phyloP scores from a whole-genome alignment of 2,888 invertebrate species.

The Microplitis deprimator region DNA sequence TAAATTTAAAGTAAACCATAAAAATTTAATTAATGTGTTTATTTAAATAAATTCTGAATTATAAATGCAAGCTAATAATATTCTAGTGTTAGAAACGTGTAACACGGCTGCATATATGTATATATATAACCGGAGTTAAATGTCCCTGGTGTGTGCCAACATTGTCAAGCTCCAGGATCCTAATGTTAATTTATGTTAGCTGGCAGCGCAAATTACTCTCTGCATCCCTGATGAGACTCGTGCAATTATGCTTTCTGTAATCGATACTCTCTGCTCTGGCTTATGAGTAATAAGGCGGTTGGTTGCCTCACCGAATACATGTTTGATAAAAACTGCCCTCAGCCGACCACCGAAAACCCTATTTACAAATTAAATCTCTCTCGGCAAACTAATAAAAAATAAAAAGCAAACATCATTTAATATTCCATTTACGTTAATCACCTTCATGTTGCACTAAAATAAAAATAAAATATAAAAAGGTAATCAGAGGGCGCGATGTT shows the following conservation, averaged over 20 bases:
- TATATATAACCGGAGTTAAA: conserved; percentile 10
- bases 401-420: too few species aligned
- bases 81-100: neutral
- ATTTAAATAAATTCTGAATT: neutral
- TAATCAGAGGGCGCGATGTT: too few species aligned
- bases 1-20: too few species aligned
- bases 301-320: neutral
- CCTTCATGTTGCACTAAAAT: too few species aligned
- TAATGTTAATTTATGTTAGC: conserved; percentile 31
- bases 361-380: too few species aligned
- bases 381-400: too few species aligned
- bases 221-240: conserved; percentile 16
- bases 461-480: too few species aligned
- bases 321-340: neutral
- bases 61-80: neutral
- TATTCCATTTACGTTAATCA: too few species aligned
- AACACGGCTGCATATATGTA: neutral
- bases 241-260: conserved; percentile 30
- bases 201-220: conserved; percentile 28
- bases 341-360: too few species aligned
- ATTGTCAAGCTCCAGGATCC: conserved; percentile 20
- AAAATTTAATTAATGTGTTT: too few species aligned
- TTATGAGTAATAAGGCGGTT: conserved; percentile 3
- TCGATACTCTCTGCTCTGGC: conserved; percentile 16
- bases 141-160: conserved; percentile 11